A percentile compares a stretch with the other conserved stretches of the same genome.
Conservation (phyloP, 2,888 invertebrate genomes). For the Cephus runcator region DNA sequence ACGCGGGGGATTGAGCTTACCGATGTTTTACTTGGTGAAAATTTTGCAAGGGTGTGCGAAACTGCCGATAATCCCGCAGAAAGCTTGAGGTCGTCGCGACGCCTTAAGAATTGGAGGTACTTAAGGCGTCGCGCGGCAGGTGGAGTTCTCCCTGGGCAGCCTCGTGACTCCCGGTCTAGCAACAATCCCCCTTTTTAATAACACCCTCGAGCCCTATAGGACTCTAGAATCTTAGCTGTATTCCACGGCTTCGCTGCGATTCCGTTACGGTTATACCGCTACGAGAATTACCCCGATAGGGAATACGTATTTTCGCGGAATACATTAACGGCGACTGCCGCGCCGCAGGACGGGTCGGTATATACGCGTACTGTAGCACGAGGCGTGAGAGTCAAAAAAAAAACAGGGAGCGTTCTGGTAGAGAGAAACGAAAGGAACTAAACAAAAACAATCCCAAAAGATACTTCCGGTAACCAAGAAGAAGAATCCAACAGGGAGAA, state of each 20-base stretch:
- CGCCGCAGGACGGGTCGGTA: background rate
- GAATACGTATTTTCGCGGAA: conserved; percentile 58
- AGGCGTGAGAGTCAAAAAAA: background rate
- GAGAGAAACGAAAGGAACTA: conserved; percentile 16
- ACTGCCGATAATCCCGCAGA: background rate
- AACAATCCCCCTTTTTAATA: conserved; percentile 37
- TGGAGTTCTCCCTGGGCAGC: background rate
- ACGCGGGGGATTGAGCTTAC: background rate
- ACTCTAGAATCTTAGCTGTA: conserved; percentile 55
- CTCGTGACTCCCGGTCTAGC: background rate
- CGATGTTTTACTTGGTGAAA: background rate
- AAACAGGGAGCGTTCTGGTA: conserved; percentile 15
- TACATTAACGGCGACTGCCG: conserved; percentile 51
- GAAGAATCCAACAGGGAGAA: conserved; percentile 56
- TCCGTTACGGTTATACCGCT: conserved; percentile 61
- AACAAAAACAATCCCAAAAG: background rate
- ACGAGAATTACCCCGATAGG: conserved; percentile 60
- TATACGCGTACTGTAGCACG: background rate
- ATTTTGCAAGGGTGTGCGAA: background rate
- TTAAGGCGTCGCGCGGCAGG: background rate
- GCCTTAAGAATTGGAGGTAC: background rate
- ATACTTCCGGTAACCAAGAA: conserved; percentile 20
- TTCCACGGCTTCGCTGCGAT: conserved; percentile 48
- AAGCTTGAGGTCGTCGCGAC: background rate
- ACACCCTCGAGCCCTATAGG: conserved; percentile 57